A percentile compares a stretch with the other conserved stretches of the same genome.
Conservation (phyloP, 2,888 invertebrate genomes). For the Ptilodon capucinus region DNA sequence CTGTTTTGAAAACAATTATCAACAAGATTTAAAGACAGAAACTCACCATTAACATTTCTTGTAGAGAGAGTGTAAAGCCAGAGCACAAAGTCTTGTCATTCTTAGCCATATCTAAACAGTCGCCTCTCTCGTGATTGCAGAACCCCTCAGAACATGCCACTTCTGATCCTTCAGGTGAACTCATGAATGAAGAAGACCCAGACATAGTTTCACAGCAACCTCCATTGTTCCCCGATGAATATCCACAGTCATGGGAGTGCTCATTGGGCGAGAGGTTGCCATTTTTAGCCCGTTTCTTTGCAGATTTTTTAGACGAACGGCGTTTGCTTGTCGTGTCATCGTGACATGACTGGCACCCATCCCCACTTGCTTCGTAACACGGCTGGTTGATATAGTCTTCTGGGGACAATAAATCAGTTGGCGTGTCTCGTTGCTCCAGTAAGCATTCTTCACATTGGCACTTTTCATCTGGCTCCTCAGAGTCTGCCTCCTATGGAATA, state of each 20-base stretch:
- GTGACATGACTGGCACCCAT: slow-evolving; percentile 74
- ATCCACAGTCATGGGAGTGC: slow-evolving; percentile 92
- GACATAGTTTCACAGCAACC: slow-evolving; percentile 86
- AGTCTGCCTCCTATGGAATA: slow-evolving; percentile 65
- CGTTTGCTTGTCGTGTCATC: slow-evolving; percentile 63
- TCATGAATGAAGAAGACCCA: slow-evolving; percentile 89
- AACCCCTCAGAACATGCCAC: slow-evolving; percentile 94
- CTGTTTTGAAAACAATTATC: background rate
- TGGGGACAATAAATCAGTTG: slow-evolving; percentile 66
- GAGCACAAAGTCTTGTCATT: slow-evolving; percentile 67
- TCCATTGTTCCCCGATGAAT: slow-evolving; percentile 92
- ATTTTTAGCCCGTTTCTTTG: slow-evolving; percentile 69
- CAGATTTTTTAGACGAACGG: slow-evolving; percentile 65
- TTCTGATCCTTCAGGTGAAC: slow-evolving; percentile 95
- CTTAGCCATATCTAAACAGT: slow-evolving; percentile 69
- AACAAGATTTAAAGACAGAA: background rate
- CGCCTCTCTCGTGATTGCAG: slow-evolving; percentile 88
- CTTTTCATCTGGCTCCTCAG: slow-evolving; percentile 76
- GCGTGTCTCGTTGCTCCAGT: slow-evolving; percentile 69
- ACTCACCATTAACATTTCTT: slow-evolving; percentile 91
- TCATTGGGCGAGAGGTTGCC: slow-evolving; percentile 85
- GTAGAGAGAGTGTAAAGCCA: slow-evolving; percentile 84
- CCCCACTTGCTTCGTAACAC: slow-evolving; percentile 59
- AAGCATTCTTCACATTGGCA: slow-evolving; percentile 77
- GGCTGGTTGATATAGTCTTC: slow-evolving; percentile 52